phyloP scores from a whole-genome alignment of 2,797 vertebrate species.

The Notoglanidium macrostoma region DNA sequence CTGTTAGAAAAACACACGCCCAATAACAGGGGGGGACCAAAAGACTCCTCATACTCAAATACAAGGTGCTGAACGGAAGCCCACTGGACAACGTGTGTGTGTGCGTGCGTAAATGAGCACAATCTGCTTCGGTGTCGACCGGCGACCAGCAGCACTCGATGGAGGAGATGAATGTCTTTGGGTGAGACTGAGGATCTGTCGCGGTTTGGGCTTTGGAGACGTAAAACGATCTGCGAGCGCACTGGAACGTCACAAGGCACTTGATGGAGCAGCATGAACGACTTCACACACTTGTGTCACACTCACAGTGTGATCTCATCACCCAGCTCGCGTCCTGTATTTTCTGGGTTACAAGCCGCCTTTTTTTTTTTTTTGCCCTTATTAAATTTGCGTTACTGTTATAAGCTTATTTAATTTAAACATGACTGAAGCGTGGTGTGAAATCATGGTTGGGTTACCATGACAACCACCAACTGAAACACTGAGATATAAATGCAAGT shows the following conservation, averaged over 20 bases:
- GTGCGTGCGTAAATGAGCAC: neutral
- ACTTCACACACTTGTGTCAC: constrained; percentile 7
- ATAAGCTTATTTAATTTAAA: neutral
- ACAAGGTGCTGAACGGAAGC: constrained; percentile 18
- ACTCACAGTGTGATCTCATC: neutral
- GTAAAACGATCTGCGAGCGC: constrained; percentile 25
- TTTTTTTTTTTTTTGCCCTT: neutral
- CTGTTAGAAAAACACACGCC: neutral
- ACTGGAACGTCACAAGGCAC: constrained; percentile 58
- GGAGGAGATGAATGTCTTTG: constrained; percentile 31
- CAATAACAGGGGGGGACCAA: neutral
- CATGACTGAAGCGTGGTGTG: neutral
- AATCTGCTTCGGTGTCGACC: constrained; percentile 48
- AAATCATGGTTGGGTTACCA: neutral
- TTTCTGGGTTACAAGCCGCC: neutral
- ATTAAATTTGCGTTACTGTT: neutral
- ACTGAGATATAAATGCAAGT: neutral
- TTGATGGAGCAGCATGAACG: constrained; percentile 56
- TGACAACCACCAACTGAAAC: neutral
- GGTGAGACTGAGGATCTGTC: constrained; percentile 27
- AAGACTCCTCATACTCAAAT: neutral
- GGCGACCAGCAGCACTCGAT: constrained; percentile 44
- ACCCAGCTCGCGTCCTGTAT: neutral
- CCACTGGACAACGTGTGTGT: neutral
- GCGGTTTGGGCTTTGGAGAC: constrained; percentile 33